Conservation (phyloP, 2,888 invertebrate genomes). For the Tetrapedia diversipes region DNA sequence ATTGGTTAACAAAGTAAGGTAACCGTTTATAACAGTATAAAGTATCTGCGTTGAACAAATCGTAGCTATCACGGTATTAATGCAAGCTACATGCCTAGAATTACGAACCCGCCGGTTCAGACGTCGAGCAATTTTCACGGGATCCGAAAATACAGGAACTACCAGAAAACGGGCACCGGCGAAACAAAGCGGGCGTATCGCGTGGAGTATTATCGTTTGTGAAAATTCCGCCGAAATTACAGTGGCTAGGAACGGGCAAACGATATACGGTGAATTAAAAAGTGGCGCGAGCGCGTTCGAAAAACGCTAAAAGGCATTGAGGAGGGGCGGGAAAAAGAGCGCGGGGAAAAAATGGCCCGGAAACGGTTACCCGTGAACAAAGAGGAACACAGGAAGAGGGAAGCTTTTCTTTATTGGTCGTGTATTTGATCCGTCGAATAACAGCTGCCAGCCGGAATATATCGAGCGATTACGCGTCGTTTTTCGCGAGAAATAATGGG, state of each 20-base stretch:
- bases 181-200: neutral
- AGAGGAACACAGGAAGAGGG: neutral
- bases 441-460: slow-evolving; percentile 4
- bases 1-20: too few relatives aligned
- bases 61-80: too few relatives aligned
- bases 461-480: neutral
- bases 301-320: slow-evolving; percentile 14
- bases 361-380: neutral
- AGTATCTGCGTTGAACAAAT: too few relatives aligned
- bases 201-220: neutral
- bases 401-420: neutral
- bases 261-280: slow-evolving; percentile 11
- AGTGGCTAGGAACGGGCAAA: neutral
- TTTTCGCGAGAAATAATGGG: slow-evolving; percentile 2
- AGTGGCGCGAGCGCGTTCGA: neutral
- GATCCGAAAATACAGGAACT: neutral
- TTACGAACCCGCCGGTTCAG: neutral
- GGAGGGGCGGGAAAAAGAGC: neutral
- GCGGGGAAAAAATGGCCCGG: neutral
- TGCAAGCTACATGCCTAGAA: too few relatives aligned
- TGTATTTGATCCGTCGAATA: slow-evolving; percentile 4
- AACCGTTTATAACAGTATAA: too few relatives aligned
- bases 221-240: slow-evolving; percentile 3
- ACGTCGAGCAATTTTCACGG: neutral
- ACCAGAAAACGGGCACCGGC: neutral